Base-by-base conservation (phyloP, 2,113 vertebrate genomes). In the Laticauda colubrina region DNA sequence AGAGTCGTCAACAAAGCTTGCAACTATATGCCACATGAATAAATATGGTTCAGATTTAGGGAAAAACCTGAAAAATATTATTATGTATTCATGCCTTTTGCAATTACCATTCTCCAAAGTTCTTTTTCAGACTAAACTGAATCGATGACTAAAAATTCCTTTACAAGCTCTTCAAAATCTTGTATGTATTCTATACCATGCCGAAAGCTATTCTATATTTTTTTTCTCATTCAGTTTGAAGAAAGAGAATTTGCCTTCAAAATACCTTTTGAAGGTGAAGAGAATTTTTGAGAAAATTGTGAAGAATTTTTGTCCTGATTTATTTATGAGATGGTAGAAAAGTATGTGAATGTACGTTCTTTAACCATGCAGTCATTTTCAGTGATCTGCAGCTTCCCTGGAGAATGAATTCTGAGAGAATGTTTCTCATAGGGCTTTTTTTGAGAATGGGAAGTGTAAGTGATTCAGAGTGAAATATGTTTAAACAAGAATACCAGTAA, bases 1-100 rank as follows among this genome's bases (percentile, higher is more conserved):
- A 75, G 95, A 91, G 18, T 5, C 26, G 93, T 2, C 7, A 89
- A 87, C 45, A 95, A 95, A 43, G 4, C 81, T 93, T 94, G 39
- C n/a, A 90, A 93, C 34, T 55, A 56, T 53, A 61, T 12, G 3
- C 88, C 23, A 87, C 1, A 93, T 53, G 92, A 92, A 56, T 56
- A 9, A 55, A 51, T 87, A 93, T 0, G 23, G 26, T 59, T 81
- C 48, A 93, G 14, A 3, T 51, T 93, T 56, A 91, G 90, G 87
- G 87, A 94, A 92, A 88, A 2, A 91, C 5, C 90, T 85, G 87
- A 24, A 94, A 88, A 61, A 88, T 55, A 81, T 81, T 0, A 87
- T 21, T 90, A 6, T 56, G 75, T 26, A 39, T 51, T 45, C 3
- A 87, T 48, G 12, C 85, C 29, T 93, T 85, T 56, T 64, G 69